Base-by-base conservation (phyloP, 2,797 vertebrate species). In the Alca torda region DNA sequence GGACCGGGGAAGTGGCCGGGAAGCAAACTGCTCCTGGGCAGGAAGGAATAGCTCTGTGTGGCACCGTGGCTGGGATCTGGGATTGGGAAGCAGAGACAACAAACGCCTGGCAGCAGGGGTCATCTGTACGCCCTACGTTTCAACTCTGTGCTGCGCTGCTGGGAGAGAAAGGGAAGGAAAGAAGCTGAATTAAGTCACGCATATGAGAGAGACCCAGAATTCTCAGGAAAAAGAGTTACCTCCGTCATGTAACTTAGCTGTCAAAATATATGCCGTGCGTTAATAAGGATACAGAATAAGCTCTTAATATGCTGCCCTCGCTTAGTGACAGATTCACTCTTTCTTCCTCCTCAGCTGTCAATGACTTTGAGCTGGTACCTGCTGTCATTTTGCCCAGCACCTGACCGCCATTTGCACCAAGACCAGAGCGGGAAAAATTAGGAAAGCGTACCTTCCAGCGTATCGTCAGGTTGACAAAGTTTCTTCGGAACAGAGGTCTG, bases 401-500 rank as follows among this genome's bases (percentile, higher is more conserved):
- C 23, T 73, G 51, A 30, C 33, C 37, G 33, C 50, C 48, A 56
- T 16, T 26, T 59, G 45, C n/a, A 50, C 30, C 43, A 50, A 53
- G 17, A 18, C 17, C 57, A 63, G 39, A 53, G 46, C 10, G 24
- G 25, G 64, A 69, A 60, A 31, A 61, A 50, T 11, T n/a, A 56
- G 11, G 35, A 39, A 50, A 26, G 10, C 70, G 12, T 75, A 99
- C 99, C 99, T 98, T 92, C 99, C 99, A 21, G 99, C 98, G 2
- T 98, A 99, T 84, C 98, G 98, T 77, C 99, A 95, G 0, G 99
- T 99, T 30, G 99, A 99, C 50, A 99, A 97, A 28, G 99, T 98
- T 96, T 99, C 99, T 84, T 99, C 99, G 16, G 98, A 99, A 96
- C 98, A 99, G 95, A 98, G 98, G 90, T 99, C 99, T 70, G 99